These are phyloP conservation scores for Conchocele bisecta DNA, from an alignment of 2,888 invertebrate species.

Conservation along the genomic window DNA sequence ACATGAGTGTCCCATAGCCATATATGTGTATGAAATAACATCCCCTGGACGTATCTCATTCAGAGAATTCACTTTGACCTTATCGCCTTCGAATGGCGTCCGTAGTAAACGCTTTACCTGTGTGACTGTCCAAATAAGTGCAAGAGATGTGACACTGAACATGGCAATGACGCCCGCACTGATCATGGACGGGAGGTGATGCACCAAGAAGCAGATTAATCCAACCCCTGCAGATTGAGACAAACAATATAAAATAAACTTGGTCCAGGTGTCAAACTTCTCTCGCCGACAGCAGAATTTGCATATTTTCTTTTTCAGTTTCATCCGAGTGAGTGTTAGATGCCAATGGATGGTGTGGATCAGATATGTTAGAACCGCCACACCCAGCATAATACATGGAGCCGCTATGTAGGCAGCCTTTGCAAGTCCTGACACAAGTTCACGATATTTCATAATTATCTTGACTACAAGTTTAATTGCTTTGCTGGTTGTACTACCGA, in stretches of 20 bases:
- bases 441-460: too few species aligned
- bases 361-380: background rate
- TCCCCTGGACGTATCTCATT: conserved; percentile 18
- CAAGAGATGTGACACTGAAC: too few species aligned
- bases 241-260: too few species aligned
- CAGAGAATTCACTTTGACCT: conserved; percentile 2
- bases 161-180: too few species aligned
- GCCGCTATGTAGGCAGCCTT: background rate
- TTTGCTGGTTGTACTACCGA: too few species aligned
- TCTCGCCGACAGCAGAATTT: background rate
- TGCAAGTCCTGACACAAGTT: too few species aligned
- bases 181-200: too few species aligned
- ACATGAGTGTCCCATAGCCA: conserved; percentile 8
- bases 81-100: conserved; percentile 33
- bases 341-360: background rate
- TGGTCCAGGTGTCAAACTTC: background rate
- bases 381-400: background rate
- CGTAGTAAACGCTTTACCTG: background rate
- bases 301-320: background rate
- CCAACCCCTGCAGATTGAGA: too few species aligned
- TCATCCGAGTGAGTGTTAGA: background rate
- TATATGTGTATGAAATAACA: conserved; percentile 17
- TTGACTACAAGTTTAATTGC: too few species aligned
- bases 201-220: too few species aligned
- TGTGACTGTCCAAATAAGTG: too few species aligned